These are phyloP conservation scores for Prenolepis imparis DNA, from an alignment of 2,888 invertebrate genomes.

Conservation along the genomic window DNA sequence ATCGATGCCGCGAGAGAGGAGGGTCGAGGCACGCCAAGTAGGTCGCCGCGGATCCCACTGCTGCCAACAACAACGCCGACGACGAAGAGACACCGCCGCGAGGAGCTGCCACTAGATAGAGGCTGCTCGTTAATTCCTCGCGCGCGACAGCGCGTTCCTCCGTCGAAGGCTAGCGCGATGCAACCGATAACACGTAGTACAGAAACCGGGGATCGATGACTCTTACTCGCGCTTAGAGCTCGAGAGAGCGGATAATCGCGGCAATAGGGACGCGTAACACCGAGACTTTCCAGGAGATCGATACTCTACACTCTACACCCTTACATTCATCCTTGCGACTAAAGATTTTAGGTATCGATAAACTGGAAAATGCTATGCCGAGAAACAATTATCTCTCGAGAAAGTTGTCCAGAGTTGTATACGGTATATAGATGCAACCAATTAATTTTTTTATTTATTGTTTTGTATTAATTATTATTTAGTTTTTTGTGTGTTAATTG, in stretches of 20 bases:
- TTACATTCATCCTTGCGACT: background rate
- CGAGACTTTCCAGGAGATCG: constrained; percentile 1
- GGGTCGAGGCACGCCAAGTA: constrained; percentile 86
- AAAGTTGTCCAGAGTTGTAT: background rate
- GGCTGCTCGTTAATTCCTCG: constrained; percentile 69
- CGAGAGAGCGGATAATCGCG: background rate
- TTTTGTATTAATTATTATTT: no score
- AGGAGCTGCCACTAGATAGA: constrained; percentile 55
- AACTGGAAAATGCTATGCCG: background rate
- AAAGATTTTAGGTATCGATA: background rate
- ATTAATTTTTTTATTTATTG: no score
- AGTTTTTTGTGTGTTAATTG: no score
- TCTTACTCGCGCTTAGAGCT: background rate
- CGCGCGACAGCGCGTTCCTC: background rate
- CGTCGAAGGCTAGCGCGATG: background rate
- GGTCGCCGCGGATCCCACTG: constrained; percentile 84
- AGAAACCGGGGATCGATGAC: constrained; percentile 7
- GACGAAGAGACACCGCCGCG: constrained; percentile 9
- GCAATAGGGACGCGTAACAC: background rate
- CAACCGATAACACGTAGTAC: background rate
- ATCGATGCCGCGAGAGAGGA: constrained; percentile 81
- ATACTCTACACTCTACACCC: background rate
- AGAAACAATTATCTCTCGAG: background rate
- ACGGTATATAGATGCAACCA: background rate
- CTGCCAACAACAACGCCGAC: constrained; percentile 80